Evolutionary conservation across 2,888 invertebrate genomes (phyloP), one percentile per base, ranked within the genome.

Genomic region (Andrena marginata): DNA sequence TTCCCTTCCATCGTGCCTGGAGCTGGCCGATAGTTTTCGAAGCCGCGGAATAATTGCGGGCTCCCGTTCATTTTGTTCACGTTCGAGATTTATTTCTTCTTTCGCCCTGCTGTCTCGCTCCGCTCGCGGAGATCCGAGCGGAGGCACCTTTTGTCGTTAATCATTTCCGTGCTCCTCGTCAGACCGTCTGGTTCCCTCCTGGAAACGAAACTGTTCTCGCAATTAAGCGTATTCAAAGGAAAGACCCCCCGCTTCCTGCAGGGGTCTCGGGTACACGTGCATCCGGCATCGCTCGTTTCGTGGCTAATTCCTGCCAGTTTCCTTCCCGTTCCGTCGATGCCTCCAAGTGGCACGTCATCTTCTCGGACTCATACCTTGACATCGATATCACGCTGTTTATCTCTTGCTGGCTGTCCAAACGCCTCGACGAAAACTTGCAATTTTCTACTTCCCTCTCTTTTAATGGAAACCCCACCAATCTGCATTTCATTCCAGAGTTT

Each of bases 171-270:
- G 56, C 79, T 85, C 83, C 78, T 83, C 84, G 74, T 83, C 84
- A 81, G 84, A 62, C 82, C 74, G 80, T 84, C 89, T 77, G 78
- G 59, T 86, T 5, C 72, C 72, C 86, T 70, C 56, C 85, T 85
- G 81, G 67, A 83, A 88, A 86, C 85, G 88, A 87, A 89, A 89
- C 85, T 87, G 90, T 91, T 89, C 88, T 85, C 83, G 87, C 89
- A 90, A 88, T 91, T 90, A 88, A 89, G 84, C 87, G 85, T 82
- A 90, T 91, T 90, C 91, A 91, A 90, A 88, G 86, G 87, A 77
- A 82, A 88, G 80, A 80, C 67, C 82, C 67, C 82, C 56, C 74
- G 69, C 69, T 80, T 88, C 77, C 84, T 77, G 42, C 69, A 20
- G 59, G 62, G 77, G 69, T 70, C 79, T 77, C 76, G 51, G 89